These are phyloP conservation scores for Microcebus tavaratra DNA, from an alignment of 2,113 vertebrate species.

Conservation along the genomic window DNA sequence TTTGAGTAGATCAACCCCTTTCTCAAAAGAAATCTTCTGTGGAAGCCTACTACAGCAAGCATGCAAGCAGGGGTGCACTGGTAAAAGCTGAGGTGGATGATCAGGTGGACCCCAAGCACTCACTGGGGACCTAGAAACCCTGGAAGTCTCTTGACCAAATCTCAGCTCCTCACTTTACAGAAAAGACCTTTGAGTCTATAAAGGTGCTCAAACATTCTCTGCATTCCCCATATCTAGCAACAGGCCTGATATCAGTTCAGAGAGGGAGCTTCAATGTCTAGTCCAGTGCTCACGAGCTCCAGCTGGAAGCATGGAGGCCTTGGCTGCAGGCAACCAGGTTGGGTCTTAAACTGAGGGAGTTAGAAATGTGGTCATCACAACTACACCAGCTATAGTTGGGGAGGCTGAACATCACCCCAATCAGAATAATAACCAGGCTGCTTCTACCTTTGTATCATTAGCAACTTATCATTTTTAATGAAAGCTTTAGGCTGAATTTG, in stretches of 20 bases:
- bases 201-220: background rate
- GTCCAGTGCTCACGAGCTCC: background rate
- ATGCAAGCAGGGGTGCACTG: background rate
- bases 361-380: background rate
- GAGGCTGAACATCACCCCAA: background rate
- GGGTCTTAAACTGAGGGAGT: background rate
- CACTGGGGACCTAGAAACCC: background rate
- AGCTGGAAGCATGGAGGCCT: background rate
- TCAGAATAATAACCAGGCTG: background rate
- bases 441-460: background rate
- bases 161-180: background rate
- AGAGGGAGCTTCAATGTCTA: background rate
- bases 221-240: background rate
- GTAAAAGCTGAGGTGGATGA: background rate
- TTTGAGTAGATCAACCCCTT: background rate
- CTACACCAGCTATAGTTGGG: background rate
- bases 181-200: background rate
- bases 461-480: slow-evolving; percentile 28
- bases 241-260: background rate
- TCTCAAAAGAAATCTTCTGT: background rate
- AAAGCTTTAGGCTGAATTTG: background rate
- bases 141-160: background rate
- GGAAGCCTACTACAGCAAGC: background rate
- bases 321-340: background rate
- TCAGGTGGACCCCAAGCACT: background rate